These are phyloP conservation scores for Spodoptera littoralis DNA, from an alignment of 2,888 invertebrate genomes.

Conservation along the genomic window DNA sequence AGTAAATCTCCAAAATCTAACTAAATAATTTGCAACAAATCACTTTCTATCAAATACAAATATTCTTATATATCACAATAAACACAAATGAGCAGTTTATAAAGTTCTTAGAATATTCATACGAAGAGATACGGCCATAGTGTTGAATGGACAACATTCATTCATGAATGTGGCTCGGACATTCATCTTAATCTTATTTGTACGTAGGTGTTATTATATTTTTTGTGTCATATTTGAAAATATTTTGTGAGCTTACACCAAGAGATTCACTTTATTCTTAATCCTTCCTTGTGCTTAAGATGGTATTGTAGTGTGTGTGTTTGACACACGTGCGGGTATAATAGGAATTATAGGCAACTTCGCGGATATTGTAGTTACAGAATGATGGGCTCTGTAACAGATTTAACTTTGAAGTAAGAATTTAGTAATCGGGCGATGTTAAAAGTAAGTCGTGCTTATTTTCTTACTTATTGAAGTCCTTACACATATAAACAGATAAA, in stretches of 20 bases:
- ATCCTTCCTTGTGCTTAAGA: background rate
- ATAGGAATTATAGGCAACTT: slow-evolving; percentile 4
- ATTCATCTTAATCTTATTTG: slow-evolving; percentile 27
- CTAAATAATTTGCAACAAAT: too few species aligned
- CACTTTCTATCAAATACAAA: too few species aligned
- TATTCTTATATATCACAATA: background rate
- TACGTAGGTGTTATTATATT: slow-evolving; percentile 4
- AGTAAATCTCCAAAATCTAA: too few species aligned
- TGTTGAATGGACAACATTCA: slow-evolving; percentile 25
- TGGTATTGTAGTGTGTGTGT: slow-evolving; percentile 12
- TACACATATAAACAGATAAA: too few species aligned
- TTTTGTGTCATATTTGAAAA: slow-evolving; percentile 17
- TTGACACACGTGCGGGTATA: slow-evolving; percentile 7
- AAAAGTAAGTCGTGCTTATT: too few species aligned
- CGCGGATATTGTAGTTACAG: slow-evolving; percentile 7
- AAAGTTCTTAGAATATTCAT: slow-evolving; percentile 32
- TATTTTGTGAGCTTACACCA: slow-evolving; percentile 3
- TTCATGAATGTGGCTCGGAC: slow-evolving; percentile 21
- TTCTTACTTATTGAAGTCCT: too few species aligned
- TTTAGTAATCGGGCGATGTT: too few species aligned
- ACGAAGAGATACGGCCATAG: background rate
- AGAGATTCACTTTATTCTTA: too few species aligned
- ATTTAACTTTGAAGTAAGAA: too few species aligned
- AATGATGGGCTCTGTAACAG: too few species aligned
- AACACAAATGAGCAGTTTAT: slow-evolving; percentile 30